A percentile compares a stretch with the other conserved stretches of the same genome.
phyloP scores from a whole-genome alignment of 2,888 invertebrate genomes.

The Apotomis turbidana region DNA sequence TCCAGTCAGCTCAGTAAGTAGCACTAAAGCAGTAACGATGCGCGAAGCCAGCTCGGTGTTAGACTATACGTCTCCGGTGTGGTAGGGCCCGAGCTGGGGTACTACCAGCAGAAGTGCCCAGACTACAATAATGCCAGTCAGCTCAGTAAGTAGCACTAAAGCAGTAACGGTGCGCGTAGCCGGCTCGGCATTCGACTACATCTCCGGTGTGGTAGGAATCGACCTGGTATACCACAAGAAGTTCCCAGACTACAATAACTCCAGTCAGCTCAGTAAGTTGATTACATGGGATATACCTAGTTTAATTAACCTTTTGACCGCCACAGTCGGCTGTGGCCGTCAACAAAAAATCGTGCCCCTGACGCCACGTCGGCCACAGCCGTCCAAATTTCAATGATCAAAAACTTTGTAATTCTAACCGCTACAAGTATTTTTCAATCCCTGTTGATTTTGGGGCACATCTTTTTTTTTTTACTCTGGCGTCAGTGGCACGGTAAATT shows the following conservation, averaged over 20 bases:
- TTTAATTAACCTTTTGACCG: too few species aligned
- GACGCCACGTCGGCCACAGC: too few species aligned
- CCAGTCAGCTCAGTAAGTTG: constrained; percentile 56
- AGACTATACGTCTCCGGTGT: constrained; percentile 70
- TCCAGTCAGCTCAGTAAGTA: constrained; percentile 2
- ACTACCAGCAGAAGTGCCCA: constrained; percentile 66
- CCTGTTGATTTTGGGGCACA: too few species aligned
- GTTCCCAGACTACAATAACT: constrained; percentile 63
- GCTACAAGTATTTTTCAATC: too few species aligned
- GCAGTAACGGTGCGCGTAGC: constrained; percentile 73
- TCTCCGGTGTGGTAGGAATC: constrained; percentile 71
- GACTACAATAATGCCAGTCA: constrained; percentile 54
- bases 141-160: constrained; percentile 57
- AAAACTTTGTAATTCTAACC: too few species aligned
- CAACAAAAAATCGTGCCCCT: too few species aligned
- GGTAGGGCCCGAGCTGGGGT: too few species aligned
- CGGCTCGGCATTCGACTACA: constrained; percentile 67
- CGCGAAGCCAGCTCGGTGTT: constrained; percentile 72
- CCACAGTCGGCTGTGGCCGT: too few species aligned
- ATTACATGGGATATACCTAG: not conserved
- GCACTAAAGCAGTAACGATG: constrained; percentile 73
- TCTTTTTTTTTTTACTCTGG: too few species aligned
- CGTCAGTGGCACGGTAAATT: too few species aligned
- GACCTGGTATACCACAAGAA: constrained; percentile 71
- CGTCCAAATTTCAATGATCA: too few species aligned